Evolutionary conservation across 2,113 vertebrate species (phyloP).

Genomic region (Trachemys scripta): DNA sequence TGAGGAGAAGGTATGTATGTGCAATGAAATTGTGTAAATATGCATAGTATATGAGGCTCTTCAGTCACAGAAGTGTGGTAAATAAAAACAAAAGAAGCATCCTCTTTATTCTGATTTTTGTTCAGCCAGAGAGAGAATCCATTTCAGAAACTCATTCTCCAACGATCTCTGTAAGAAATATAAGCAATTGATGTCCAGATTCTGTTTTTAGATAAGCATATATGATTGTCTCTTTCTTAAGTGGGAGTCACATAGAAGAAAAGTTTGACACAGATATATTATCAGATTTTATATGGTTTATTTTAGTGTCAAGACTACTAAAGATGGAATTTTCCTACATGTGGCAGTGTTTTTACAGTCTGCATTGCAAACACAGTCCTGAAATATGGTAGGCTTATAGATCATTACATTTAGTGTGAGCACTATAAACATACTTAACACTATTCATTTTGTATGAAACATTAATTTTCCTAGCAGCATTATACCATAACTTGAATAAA

Average conservation of each 20-base stretch:
- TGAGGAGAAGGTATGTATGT: background rate
- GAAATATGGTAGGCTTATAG: background rate
- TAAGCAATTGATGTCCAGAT: background rate
- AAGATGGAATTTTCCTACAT: background rate
- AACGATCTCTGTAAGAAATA: accelerated
- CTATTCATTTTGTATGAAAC: background rate
- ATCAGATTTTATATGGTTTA: background rate
- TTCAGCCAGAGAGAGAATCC: background rate
- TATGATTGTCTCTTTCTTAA: background rate
- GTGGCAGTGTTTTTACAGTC: background rate
- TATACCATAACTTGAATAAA: background rate
- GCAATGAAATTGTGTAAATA: background rate
- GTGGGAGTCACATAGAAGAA: background rate
- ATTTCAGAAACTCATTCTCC: background rate
- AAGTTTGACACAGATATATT: background rate
- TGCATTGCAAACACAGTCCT: background rate
- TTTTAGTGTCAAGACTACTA: background rate
- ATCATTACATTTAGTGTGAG: background rate
- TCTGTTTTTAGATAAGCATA: background rate
- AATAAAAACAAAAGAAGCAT: background rate
- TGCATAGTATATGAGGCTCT: background rate
- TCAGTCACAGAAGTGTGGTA: background rate
- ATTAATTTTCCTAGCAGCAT: background rate
- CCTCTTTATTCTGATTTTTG: background rate
- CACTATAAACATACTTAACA: background rate